Evolutionary conservation across 1,140 invertebrate species (phyloP).

Genomic region (Sycophaga agraensis): DNA sequence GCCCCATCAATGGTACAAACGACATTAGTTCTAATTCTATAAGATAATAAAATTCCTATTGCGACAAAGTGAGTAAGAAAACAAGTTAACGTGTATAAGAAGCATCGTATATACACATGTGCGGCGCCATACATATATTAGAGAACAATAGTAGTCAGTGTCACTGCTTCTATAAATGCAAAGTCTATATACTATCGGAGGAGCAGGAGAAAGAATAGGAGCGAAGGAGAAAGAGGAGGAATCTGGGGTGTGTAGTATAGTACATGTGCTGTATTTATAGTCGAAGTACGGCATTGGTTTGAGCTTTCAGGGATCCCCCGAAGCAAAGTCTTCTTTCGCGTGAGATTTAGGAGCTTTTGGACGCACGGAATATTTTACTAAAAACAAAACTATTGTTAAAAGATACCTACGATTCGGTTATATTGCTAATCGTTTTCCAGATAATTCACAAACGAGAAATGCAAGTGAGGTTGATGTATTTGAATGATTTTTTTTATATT

Average conservation of each 20-base stretch:
- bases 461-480: background rate
- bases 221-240: background rate
- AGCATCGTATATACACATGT: background rate
- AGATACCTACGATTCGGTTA: too few species aligned
- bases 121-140: constrained; percentile 9
- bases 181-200: constrained; percentile 27
- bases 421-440: too few species aligned
- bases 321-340: background rate
- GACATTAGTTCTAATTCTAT: constrained; percentile 28
- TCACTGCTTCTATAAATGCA: constrained; percentile 31
- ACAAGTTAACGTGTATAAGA: constrained; percentile 8
- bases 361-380: constrained; percentile 1
- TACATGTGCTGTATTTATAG: constrained; percentile 20
- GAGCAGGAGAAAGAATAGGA: background rate
- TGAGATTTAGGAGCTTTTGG: constrained; percentile 28
- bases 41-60: constrained; percentile 30
- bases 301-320: constrained; percentile 27
- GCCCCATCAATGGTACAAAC: constrained; percentile 29
- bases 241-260: constrained; percentile 8
- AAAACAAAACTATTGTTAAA: background rate
- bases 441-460: background rate
- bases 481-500: background rate
- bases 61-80: constrained; percentile 15
- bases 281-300: constrained; percentile 14
- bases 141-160: constrained; percentile 28